These are phyloP conservation scores for Acrocyrtus sp. DNA, from an alignment of 2,888 invertebrate species.

Conservation along the genomic window DNA sequence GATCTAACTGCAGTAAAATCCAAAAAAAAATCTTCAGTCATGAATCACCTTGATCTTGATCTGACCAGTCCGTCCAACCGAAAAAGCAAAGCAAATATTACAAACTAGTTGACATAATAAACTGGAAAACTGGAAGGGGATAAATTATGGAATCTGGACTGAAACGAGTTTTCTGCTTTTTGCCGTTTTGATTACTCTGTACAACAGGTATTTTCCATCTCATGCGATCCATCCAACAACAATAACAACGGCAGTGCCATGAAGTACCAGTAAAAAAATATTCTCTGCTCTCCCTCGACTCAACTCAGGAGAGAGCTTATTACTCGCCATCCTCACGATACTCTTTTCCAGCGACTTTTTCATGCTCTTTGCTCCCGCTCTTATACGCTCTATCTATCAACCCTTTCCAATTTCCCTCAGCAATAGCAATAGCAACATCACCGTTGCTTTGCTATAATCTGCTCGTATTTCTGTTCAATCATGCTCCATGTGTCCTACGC, in stretches of 20 bases:
- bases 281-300: too few species aligned
- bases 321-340: too few species aligned
- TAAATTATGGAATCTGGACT: too few species aligned
- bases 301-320: too few species aligned
- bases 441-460: neutral
- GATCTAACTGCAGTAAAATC: too few species aligned
- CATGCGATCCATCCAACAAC: too few species aligned
- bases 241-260: conserved; percentile 4
- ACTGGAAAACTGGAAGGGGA: too few species aligned
- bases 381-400: neutral
- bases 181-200: too few species aligned
- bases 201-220: too few species aligned
- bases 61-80: conserved; percentile 18
- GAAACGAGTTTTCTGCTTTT: conserved; percentile 23
- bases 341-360: conserved; percentile 7
- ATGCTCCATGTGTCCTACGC: neutral
- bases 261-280: too few species aligned
- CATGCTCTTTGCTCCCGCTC: neutral
- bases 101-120: conserved; percentile 22
- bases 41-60: conserved; percentile 49
- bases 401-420: neutral
- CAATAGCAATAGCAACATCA: neutral
- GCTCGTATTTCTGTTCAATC: neutral
- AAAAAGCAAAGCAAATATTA: conserved; percentile 6
- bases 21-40: conserved; percentile 11